These are phyloP conservation scores for Erinaceus europaeus DNA, from an alignment of 2,113 vertebrate species.

Conservation along the genomic window DNA sequence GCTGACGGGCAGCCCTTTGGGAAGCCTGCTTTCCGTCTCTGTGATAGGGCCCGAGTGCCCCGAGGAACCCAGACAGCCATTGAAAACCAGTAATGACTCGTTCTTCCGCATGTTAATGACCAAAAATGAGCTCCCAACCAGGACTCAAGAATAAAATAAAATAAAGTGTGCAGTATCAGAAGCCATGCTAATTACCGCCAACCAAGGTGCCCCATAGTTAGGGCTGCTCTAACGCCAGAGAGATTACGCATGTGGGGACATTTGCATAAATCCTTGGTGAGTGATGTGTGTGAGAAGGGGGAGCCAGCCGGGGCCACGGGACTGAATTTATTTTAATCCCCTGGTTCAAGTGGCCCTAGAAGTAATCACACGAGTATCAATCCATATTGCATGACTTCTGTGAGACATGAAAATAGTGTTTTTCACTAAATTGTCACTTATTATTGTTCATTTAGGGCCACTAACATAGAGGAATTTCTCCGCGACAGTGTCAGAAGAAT, in stretches of 20 bases:
- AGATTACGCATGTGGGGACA: slow-evolving; percentile 71
- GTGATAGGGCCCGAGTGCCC: slow-evolving; percentile 63
- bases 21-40: slow-evolving; percentile 60
- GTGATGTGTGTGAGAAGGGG: slow-evolving; percentile 73
- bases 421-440: slow-evolving; percentile 92
- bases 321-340: slow-evolving; percentile 84
- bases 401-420: slow-evolving; percentile 89
- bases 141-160: slow-evolving; percentile 72
- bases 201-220: slow-evolving; percentile 71
- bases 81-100: slow-evolving; percentile 72
- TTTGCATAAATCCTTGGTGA: slow-evolving; percentile 79
- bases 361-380: slow-evolving; percentile 89
- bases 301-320: slow-evolving; percentile 75
- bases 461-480: slow-evolving; percentile 89
- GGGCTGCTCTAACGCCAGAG: slow-evolving; percentile 59
- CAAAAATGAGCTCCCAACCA: slow-evolving; percentile 76
- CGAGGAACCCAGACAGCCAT: slow-evolving; percentile 62
- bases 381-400: slow-evolving; percentile 89
- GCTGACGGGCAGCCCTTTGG: slow-evolving; percentile 49
- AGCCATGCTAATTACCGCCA: slow-evolving; percentile 74
- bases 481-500: slow-evolving; percentile 97
- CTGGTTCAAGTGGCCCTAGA: slow-evolving; percentile 83
- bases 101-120: slow-evolving; percentile 74
- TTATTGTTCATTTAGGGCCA: slow-evolving; percentile 94
- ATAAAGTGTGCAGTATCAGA: slow-evolving; percentile 66